Base-by-base conservation (phyloP, 2,797 vertebrate genomes). In the Sebastes ruberrimus region DNA sequence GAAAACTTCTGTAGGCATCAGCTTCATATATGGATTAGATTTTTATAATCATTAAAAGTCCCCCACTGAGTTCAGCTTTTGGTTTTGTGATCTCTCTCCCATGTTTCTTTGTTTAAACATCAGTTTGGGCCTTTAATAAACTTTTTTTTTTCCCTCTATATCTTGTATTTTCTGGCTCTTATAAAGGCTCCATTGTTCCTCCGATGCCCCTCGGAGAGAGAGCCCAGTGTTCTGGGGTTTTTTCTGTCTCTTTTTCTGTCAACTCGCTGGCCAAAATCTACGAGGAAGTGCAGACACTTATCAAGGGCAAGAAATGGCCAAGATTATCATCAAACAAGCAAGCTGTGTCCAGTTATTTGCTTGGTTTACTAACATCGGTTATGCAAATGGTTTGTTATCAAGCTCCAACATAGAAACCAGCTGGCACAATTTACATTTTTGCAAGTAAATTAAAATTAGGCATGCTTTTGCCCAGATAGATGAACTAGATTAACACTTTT, bases 181-280 rank as follows among this genome's bases (percentile, higher is more conserved):
- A 79, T 60, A 77, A 88, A 84, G 66, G n/a, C 55, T 61, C 74
- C 71, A 80, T 81, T 89, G 84, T 85, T 86, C 30, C 16, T 59
- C 13, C 30, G 61, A 2, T 76, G 32, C 46, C 68, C 52, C 53
- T 56, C 5, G 3, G 49, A 77, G 59, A 61, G 55, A 69, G 18
- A 62, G n/a, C 22, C 16, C 53, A 28, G 11, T 76, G 7, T 33
- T 80, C 68, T 71, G 32, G 5, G 38, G 0, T 64, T 70, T 77
- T 72, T 77, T 80, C 35, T 64, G 22, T 80, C 20, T 71, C 7
- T 18, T 73, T 83, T 74, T 72, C 64, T 79, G 61, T 84, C 27
- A 64, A 64, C 38, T 75, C 32, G 46, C 52, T 25, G 55, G 75
- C 79, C 81, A 75, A 76, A 27, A 70, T 75, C 71, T 76, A 72